A percentile compares a stretch with the other conserved stretches of the same genome.
Conservation (phyloP, 2,113 vertebrate species). For the Sciurus niger region DNA sequence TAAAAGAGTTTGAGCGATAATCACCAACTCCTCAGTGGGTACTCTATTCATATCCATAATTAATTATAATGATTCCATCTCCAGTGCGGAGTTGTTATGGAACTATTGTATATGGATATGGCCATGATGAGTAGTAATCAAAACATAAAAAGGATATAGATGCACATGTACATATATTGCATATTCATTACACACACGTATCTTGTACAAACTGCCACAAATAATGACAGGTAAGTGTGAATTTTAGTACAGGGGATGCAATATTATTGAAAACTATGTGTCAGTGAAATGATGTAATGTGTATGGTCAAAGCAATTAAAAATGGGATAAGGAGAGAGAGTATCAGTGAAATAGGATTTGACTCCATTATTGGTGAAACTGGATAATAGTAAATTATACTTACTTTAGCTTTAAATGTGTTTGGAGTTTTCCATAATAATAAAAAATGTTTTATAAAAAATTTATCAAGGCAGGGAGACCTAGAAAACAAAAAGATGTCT, state of each 20-base stretch:
- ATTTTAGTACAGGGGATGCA: neutral
- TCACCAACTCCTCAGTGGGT: neutral
- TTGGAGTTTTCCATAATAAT: neutral
- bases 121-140: neutral
- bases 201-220: neutral
- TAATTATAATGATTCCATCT: neutral
- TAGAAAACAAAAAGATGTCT: neutral
- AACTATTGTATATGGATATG: neutral
- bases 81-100: neutral
- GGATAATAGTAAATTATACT: neutral
- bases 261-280: slow-evolving; percentile 23
- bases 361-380: neutral
- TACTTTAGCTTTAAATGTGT: neutral
- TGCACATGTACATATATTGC: neutral
- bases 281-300: slow-evolving; percentile 28
- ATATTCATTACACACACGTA: neutral
- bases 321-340: neutral
- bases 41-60: slow-evolving; percentile 23
- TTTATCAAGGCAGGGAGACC: neutral
- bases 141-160: neutral
- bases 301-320: neutral
- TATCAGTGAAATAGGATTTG: neutral
- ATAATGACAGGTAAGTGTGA: neutral
- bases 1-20: neutral
- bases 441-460: neutral